These are phyloP conservation scores for Dasysyrphus albostriatus DNA, from an alignment of 2,888 invertebrate species.

Conservation along the genomic window DNA sequence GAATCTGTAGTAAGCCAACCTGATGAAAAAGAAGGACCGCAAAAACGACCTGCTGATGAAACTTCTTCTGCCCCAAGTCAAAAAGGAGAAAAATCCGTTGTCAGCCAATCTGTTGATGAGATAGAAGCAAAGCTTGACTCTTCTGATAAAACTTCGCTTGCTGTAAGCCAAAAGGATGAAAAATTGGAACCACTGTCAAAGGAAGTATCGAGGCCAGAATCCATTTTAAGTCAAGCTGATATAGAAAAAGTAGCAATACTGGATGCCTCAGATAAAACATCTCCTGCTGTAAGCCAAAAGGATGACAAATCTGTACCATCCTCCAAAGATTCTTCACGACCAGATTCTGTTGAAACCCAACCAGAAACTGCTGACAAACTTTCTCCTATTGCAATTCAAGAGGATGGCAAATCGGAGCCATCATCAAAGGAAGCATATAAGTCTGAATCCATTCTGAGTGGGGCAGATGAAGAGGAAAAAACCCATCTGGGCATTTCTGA, in stretches of 20 bases:
- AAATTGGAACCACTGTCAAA: conserved; percentile 65
- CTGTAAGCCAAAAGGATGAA: conserved; percentile 43
- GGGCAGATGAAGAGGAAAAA: no score
- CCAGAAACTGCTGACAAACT: conserved; percentile 67
- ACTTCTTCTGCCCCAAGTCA: no score
- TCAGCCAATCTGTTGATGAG: no score
- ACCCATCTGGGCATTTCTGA: not conserved
- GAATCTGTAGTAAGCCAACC: conserved; percentile 1
- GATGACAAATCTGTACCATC: conserved; percentile 19
- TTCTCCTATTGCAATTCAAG: not conserved
- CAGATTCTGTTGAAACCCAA: conserved; percentile 79
- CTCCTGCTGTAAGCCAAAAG: not conserved
- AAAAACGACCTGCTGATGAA: no score
- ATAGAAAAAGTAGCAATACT: no score
- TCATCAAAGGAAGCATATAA: conserved; percentile 63
- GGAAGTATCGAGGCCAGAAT: conserved; percentile 67
- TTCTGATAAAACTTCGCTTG: no score
- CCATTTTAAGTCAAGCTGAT: conserved; percentile 32
- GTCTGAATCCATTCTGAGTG: not conserved
- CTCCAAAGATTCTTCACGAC: conserved; percentile 76
- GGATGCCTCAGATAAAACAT: no score
- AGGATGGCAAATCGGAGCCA: not conserved
- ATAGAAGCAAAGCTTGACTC: no score
- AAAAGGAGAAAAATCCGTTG: no score
- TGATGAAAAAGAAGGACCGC: no score